Percentiles rank a stretch among this genome's conserved stretches.
Evolutionary conservation across 1,140 invertebrate species (phyloP).

Genomic region (Doryteuthis pealeii): DNA sequence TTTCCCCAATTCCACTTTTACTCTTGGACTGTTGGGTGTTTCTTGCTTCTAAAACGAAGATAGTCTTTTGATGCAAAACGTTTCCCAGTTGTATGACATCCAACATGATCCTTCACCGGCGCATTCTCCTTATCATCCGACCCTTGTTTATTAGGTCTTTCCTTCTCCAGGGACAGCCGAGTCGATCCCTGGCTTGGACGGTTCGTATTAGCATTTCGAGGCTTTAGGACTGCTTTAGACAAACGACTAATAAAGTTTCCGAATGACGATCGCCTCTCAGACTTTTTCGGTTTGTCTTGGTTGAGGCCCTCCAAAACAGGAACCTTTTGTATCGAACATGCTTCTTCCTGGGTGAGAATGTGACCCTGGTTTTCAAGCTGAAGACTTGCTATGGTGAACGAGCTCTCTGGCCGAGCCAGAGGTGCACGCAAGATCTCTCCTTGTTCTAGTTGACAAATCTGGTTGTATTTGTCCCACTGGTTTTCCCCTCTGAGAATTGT

Average conservation of each 20-base stretch:
- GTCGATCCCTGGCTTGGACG: not conserved
- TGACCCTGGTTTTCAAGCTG: slow-evolving; percentile 38
- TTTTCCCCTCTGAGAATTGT: slow-evolving; percentile 27
- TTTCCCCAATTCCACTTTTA: no score
- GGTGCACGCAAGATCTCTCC: slow-evolving; percentile 31
- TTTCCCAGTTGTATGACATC: no score
- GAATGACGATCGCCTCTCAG: slow-evolving; percentile 35
- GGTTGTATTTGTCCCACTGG: slow-evolving; percentile 42
- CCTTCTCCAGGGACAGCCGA: not conserved
- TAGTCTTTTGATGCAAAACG: no score
- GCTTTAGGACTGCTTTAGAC: slow-evolving; percentile 35
- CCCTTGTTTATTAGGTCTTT: not conserved
- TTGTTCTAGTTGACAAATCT: slow-evolving; percentile 19
- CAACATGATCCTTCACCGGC: not conserved
- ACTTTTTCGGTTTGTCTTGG: slow-evolving; percentile 22
- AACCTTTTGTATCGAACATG: slow-evolving; percentile 23
- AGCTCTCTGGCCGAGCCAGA: slow-evolving; percentile 40
- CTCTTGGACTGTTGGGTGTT: no score
- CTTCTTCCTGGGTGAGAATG: slow-evolving; percentile 25
- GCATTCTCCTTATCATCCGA: not conserved
- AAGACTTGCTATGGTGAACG: slow-evolving; percentile 36
- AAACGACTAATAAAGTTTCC: slow-evolving; percentile 41
- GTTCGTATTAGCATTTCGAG: slow-evolving; percentile 22
- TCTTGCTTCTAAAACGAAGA: no score
- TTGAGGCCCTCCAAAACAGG: slow-evolving; percentile 25